A percentile compares a stretch with the other conserved stretches of the same genome.
These are phyloP conservation scores for Abramis brama DNA, from an alignment of 2,113 vertebrate species.

Conservation along the genomic window DNA sequence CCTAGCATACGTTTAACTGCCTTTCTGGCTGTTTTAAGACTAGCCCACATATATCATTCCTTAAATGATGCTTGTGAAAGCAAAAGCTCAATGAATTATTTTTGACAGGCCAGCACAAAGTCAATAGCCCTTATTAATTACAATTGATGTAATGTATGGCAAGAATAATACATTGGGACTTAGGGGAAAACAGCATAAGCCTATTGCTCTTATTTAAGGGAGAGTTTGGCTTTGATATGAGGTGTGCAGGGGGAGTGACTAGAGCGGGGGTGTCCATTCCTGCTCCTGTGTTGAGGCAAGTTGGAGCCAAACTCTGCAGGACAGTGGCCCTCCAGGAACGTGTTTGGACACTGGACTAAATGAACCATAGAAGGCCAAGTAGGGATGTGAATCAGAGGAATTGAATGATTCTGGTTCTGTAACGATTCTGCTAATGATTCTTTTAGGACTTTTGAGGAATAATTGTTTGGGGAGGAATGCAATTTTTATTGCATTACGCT, in stretches of 20 bases:
- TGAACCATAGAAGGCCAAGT: background rate
- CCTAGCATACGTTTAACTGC: conserved; percentile 57
- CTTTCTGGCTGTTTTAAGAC: conserved; percentile 68
- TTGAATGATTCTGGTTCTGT: background rate
- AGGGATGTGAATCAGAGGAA: background rate
- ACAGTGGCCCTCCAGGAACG: too few species aligned
- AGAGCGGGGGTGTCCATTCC: too few species aligned
- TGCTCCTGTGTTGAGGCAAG: too few species aligned
- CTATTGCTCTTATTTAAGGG: conserved; percentile 60
- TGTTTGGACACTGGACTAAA: too few species aligned
- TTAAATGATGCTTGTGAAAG: conserved; percentile 69
- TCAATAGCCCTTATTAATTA: conserved; percentile 78
- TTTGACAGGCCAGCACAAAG: conserved; percentile 74
- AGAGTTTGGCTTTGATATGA: conserved; percentile 62
- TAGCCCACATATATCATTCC: conserved; percentile 71
- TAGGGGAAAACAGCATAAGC: conserved; percentile 44
- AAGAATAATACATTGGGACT: conserved; percentile 68
- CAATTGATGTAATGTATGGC: conserved; percentile 74
- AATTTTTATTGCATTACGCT: background rate
- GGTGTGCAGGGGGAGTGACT: background rate
- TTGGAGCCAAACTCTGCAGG: too few species aligned
- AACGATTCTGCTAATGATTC: background rate
- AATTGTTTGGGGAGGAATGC: background rate
- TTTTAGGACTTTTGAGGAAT: background rate
- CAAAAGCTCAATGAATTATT: conserved; percentile 78